These are phyloP conservation scores for Augochlora pura DNA, from an alignment of 1,140 invertebrate species.

Conservation along the genomic window DNA sequence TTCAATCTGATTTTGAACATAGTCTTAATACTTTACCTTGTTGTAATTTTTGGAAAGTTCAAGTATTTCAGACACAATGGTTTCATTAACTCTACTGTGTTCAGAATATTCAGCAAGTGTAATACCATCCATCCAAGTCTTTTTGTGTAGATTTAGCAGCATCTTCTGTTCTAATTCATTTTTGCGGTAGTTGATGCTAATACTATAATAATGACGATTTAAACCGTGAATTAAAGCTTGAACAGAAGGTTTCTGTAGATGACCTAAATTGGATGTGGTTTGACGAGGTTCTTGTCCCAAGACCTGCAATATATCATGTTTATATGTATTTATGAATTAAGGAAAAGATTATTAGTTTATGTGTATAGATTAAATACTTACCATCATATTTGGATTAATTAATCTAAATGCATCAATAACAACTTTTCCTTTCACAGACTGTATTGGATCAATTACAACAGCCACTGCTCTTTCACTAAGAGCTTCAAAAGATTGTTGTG, in stretches of 20 bases:
- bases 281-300: constrained; percentile 99
- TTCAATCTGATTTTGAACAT: constrained; percentile 14
- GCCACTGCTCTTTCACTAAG: constrained; percentile 98
- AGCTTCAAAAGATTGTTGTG: constrained; percentile 99
- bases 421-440: constrained; percentile 98
- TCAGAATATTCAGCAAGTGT: constrained; percentile 96
- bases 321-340: neutral
- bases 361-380: constrained; percentile 40
- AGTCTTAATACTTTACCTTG: constrained; percentile 84
- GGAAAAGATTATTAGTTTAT: neutral
- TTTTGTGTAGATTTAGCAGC: constrained; percentile 99
- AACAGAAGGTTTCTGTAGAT: constrained; percentile 99
- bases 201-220: constrained; percentile 99
- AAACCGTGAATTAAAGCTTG: constrained; percentile 99
- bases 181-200: constrained; percentile 99
- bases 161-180: constrained; percentile 99
- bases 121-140: constrained; percentile 99
- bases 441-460: constrained; percentile 99
- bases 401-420: constrained; percentile 97
- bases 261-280: constrained; percentile 99
- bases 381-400: constrained; percentile 99
- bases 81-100: constrained; percentile 95
- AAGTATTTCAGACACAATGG: constrained; percentile 97
- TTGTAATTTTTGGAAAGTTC: constrained; percentile 99
- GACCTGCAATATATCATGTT: constrained; percentile 77